Conservation (phyloP, 2,888 invertebrate species). For the Sympetrum striolatum region DNA sequence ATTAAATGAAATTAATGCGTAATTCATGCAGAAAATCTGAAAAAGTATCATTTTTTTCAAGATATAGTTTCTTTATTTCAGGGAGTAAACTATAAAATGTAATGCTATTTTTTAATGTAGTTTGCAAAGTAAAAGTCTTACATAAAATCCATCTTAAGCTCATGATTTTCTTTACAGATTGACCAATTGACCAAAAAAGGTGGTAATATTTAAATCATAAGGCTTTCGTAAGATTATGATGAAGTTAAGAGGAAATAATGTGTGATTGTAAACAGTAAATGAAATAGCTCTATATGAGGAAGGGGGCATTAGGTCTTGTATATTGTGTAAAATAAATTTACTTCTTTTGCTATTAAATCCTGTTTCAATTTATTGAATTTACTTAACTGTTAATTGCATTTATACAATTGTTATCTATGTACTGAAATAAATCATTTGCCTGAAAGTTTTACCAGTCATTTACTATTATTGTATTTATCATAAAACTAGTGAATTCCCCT, state of each 20-base stretch:
- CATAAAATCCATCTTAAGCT: no score
- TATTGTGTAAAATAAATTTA: conserved; percentile 36
- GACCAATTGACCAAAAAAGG: conserved; percentile 76
- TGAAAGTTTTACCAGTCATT: background rate
- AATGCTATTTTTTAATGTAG: background rate
- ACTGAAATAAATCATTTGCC: conserved; percentile 6
- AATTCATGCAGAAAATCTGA: no score
- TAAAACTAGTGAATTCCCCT: no score
- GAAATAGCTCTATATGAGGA: background rate
- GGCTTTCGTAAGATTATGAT: background rate
- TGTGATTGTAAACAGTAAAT: background rate
- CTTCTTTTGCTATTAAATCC: conserved; percentile 4
- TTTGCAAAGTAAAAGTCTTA: background rate
- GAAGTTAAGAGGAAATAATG: background rate
- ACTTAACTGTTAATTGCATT: conserved; percentile 12
- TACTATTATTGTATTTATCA: background rate
- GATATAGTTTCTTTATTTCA: no score
- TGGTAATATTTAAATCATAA: conserved; percentile 37
- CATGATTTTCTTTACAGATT: conserved; percentile 62
- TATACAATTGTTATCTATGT: conserved; percentile 2
- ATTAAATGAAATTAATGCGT: no score
- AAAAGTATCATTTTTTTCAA: no score
- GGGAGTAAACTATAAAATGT: no score
- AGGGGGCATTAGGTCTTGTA: background rate
- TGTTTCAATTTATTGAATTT: conserved; percentile 24